phyloP scores from a whole-genome alignment of 2,888 invertebrate genomes.

The Aleiodes testaceus region DNA sequence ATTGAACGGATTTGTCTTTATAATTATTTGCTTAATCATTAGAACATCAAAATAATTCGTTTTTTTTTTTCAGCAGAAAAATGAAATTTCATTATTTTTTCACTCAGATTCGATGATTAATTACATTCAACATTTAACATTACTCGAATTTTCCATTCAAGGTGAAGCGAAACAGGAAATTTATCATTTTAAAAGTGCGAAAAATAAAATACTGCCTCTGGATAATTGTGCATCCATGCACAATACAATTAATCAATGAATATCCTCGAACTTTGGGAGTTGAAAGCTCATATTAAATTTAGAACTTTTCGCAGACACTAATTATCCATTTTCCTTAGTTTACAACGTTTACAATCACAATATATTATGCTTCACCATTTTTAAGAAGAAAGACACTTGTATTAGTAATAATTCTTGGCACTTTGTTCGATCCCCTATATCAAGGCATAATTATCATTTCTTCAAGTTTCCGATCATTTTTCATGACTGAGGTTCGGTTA shows the following conservation, averaged over 20 bases:
- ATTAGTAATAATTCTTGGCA: slow-evolving; percentile 27
- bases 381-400: not conserved
- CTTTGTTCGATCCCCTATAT: slow-evolving; percentile 21
- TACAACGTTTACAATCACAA: slow-evolving; percentile 14
- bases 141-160: slow-evolving; percentile 1
- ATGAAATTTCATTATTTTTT: no score
- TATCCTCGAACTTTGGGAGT: slow-evolving; percentile 15
- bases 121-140: slow-evolving; percentile 21
- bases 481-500: slow-evolving; percentile 7
- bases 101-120: not conserved
- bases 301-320: not conserved
- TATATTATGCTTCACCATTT: not conserved
- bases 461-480: no score
- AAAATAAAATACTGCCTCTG: not conserved
- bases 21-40: no score
- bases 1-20: no score
- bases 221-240: not conserved
- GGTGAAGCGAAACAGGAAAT: slow-evolving; percentile 2
- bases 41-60: no score
- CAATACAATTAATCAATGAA: not conserved
- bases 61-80: no score
- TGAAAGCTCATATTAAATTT: slow-evolving; percentile 20
- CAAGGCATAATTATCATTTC: slow-evolving; percentile 14
- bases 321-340: not conserved
- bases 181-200: not conserved